A percentile compares a stretch with the other conserved stretches of the same genome.
Evolutionary conservation across 2,113 vertebrate species (phyloP).

Genomic region (Lontra canadensis): DNA sequence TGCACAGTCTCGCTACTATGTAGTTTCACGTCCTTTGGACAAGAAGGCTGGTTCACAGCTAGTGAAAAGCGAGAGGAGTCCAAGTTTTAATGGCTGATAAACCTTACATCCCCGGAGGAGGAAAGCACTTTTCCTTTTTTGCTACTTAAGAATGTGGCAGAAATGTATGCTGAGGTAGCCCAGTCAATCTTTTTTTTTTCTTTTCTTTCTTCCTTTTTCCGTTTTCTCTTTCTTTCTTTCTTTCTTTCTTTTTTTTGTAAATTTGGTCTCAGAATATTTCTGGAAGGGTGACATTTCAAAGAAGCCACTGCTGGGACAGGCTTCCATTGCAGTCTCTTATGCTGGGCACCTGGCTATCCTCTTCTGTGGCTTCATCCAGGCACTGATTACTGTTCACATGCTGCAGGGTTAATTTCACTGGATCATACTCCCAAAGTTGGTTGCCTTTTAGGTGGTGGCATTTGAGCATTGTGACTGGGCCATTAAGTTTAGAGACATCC

Average conservation of each 20-base stretch:
- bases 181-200: constrained; percentile 81
- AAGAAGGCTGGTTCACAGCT: constrained; percentile 88
- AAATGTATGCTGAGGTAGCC: constrained; percentile 88
- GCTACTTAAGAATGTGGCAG: constrained; percentile 83
- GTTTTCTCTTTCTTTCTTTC: neutral
- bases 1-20: constrained; percentile 84
- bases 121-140: constrained; percentile 79
- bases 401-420: no score
- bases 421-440: no score
- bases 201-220: no score
- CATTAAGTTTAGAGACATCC: no score
- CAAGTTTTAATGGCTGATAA: constrained; percentile 80
- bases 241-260: neutral
- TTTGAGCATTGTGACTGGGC: no score
- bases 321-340: no score
- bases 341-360: no score
- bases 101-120: constrained; percentile 81
- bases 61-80: constrained; percentile 79
- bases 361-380: no score
- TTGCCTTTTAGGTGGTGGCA: no score
- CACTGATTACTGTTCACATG: no score
- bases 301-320: constrained; percentile 98
- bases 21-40: constrained; percentile 80
- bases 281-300: constrained; percentile 97
- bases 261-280: constrained; percentile 94